Evolutionary conservation across 2,888 invertebrate species (phyloP).

Genomic region (Pyralis farinalis): DNA sequence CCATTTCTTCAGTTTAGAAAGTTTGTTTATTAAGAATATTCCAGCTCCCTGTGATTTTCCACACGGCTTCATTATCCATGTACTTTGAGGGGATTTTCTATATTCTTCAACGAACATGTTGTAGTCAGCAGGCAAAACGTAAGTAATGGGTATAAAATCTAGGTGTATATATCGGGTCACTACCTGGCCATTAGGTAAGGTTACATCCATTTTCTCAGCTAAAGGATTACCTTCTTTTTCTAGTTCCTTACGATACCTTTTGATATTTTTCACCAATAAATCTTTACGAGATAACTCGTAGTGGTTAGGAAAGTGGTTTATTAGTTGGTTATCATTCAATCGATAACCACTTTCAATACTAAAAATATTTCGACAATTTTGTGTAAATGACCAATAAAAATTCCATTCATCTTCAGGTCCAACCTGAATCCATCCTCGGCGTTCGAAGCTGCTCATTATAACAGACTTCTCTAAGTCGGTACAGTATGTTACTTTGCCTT

Average conservation of each 20-base stretch:
- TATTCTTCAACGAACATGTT: slow-evolving; percentile 98
- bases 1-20: slow-evolving; percentile 96
- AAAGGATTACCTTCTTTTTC: slow-evolving; percentile 93
- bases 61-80: slow-evolving; percentile 99
- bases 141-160: slow-evolving; percentile 97
- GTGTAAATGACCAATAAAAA: slow-evolving; percentile 96
- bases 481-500: slow-evolving; percentile 69
- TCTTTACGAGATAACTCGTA: slow-evolving; percentile 97
- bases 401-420: slow-evolving; percentile 97
- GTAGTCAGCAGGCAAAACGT: slow-evolving; percentile 96
- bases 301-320: slow-evolving; percentile 98
- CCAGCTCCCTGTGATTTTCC: slow-evolving; percentile 96
- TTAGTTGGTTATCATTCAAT: slow-evolving; percentile 95
- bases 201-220: slow-evolving; percentile 85
- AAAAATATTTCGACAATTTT: slow-evolving; percentile 94
- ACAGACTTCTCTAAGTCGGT: slow-evolving; percentile 97
- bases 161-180: slow-evolving; percentile 88
- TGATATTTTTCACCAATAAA: slow-evolving; percentile 96
- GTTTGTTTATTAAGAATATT: slow-evolving; percentile 96
- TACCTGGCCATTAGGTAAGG: slow-evolving; percentile 81
- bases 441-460: slow-evolving; percentile 94
- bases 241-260: slow-evolving; percentile 94
- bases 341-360: slow-evolving; percentile 95
- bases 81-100: slow-evolving; percentile 94
- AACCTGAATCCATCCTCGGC: slow-evolving; percentile 93